phyloP scores from a whole-genome alignment of 2,888 invertebrate genomes.

The Rhagium mordax region DNA sequence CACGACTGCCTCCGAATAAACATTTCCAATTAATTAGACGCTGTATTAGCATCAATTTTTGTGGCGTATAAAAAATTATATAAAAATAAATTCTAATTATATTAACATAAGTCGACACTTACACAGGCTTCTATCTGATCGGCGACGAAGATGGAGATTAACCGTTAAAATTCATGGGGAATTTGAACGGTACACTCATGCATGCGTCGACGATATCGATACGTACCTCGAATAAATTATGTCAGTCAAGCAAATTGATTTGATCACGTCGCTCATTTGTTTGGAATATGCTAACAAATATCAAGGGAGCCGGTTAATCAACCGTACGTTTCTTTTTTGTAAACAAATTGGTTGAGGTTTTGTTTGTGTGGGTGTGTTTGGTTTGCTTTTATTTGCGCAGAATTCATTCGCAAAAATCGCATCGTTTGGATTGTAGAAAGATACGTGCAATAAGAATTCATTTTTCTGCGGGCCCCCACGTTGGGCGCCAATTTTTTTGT shows the following conservation, averaged over 20 bases:
- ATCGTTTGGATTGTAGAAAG: no score
- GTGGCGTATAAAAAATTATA: not conserved
- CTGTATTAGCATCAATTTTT: not conserved
- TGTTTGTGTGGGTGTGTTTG: not conserved
- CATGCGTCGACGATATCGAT: not conserved
- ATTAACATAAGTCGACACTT: not conserved
- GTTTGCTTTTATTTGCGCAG: no score
- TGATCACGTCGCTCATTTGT: not conserved
- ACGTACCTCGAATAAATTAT: not conserved
- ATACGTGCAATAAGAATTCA: no score
- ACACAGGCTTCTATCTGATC: not conserved
- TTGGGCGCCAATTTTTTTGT: no score
- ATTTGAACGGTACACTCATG: not conserved
- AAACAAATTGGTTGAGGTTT: not conserved
- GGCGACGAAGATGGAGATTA: not conserved
- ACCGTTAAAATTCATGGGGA: not conserved
- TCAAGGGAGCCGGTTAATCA: not conserved
- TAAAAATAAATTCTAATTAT: not conserved
- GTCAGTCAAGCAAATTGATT: not conserved
- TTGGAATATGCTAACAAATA: not conserved
- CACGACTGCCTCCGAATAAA: constrained; percentile 7
- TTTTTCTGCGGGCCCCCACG: no score
- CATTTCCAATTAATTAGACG: constrained; percentile 3
- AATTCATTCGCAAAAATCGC: no score
- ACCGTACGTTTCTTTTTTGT: not conserved